Percentiles rank a stretch among this genome's conserved stretches.
Evolutionary conservation across 2,797 vertebrate species (phyloP).

Genomic region (Poliocrania exsul): DNA sequence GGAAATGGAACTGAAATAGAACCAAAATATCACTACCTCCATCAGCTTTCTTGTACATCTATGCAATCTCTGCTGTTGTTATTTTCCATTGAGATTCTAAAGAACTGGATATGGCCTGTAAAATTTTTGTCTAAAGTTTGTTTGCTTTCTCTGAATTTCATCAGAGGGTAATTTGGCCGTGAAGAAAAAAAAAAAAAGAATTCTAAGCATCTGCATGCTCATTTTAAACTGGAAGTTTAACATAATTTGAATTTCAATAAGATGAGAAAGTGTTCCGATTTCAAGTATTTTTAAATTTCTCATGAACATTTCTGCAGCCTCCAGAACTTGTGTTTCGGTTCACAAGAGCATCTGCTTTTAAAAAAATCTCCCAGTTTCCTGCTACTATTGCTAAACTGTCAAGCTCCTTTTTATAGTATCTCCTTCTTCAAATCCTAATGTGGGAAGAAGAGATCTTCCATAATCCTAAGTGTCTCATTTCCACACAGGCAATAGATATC

Average conservation of each 20-base stretch:
- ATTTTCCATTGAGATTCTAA: conserved; percentile 18
- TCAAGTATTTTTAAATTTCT: conserved; percentile 48
- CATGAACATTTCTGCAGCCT: background rate
- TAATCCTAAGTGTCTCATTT: background rate
- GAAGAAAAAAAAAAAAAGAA: background rate
- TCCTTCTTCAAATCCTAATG: background rate
- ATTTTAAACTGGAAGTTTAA: conserved; percentile 34
- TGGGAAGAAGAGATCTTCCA: background rate
- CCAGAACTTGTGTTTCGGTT: conserved; percentile 2
- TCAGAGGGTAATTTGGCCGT: conserved; percentile 26
- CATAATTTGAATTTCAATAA: conserved; percentile 54
- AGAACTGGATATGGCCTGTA: background rate
- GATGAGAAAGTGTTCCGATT: conserved; percentile 28
- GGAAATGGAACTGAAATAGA: conserved; percentile 9
- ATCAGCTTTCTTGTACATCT: background rate
- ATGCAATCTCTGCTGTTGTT: background rate
- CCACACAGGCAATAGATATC: background rate
- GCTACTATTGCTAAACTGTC: background rate
- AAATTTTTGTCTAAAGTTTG: conserved; percentile 12
- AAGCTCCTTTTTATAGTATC: background rate
- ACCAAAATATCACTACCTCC: background rate
- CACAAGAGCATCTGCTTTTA: conserved; percentile 37
- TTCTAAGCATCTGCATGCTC: conserved; percentile 21
- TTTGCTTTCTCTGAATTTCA: conserved; percentile 43
- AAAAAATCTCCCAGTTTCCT: conserved; percentile 1